Evolutionary conservation across 2,888 invertebrate species (phyloP).

Genomic region (Deilephila porcellus): DNA sequence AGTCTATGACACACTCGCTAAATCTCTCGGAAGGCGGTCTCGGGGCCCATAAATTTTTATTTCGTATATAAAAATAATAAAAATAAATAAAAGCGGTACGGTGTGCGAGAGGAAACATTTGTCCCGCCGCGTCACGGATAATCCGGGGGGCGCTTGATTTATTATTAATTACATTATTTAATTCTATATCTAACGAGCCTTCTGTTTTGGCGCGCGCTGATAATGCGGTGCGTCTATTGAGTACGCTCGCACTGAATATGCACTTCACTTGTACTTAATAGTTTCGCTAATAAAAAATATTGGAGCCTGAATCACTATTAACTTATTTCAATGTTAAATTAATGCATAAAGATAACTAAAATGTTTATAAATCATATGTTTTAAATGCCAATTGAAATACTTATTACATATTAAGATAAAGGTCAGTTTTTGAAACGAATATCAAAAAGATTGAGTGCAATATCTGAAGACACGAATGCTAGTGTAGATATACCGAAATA

Average conservation of each 20-base stretch:
- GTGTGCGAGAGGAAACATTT: constrained; percentile 80
- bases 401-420: too few species aligned
- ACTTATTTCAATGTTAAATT: too few species aligned
- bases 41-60: constrained; percentile 78
- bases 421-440: too few species aligned
- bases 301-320: too few species aligned
- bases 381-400: too few species aligned
- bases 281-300: too few species aligned
- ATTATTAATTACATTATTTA: constrained; percentile 75
- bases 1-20: constrained; percentile 82
- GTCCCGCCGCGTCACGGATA: constrained; percentile 77
- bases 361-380: too few species aligned
- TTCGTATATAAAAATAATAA: constrained; percentile 82
- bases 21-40: constrained; percentile 83
- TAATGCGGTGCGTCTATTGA: background rate
- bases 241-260: constrained; percentile 19
- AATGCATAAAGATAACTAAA: too few species aligned
- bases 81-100: constrained; percentile 74
- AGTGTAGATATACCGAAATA: too few species aligned
- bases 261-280: background rate
- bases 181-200: constrained; percentile 29
- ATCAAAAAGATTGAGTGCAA: too few species aligned
- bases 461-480: too few species aligned
- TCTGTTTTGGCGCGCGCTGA: constrained; percentile 23
- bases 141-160: constrained; percentile 78